Evolutionary conservation across 2,113 vertebrate genomes (phyloP), one percentile per base, ranked within the genome.

Genomic region (Epinephelus lanceolatus): DNA sequence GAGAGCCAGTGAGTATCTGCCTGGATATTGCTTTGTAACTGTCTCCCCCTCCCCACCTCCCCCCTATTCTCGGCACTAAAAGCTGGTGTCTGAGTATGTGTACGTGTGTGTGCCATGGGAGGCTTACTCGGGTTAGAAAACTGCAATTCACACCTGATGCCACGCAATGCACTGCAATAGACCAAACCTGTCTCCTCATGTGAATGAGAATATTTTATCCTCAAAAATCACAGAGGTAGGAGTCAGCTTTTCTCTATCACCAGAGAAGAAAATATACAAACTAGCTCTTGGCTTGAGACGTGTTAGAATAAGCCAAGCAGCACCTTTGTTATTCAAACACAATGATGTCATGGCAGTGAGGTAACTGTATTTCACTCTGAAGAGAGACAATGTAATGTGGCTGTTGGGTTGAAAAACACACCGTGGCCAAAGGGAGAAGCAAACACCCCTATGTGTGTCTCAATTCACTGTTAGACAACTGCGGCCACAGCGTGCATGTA

Each of bases 1-100:
- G 88, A 78, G 89, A 93, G 92, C 81, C 91, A 86, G 74, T 79
- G 86, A 93, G 89, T 91, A 91, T 94, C 92, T 94, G 93, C 86
- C 93, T 89, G 94, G 92, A 93, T 92, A 91, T 93, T 91, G 92
- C 93, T 94, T 94, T 94, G 91, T 93, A 94, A 95, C 94, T 91
- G 91, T 91, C 92, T 80, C 74, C 23, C 65, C 65, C 27, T 17
- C 49, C 49, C 49, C 33, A 1, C 3, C 49, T 5, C 42, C 23
- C 68, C 30, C 77, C 76, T 84, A 93, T 94, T 93, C 91, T 91
- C 87, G 14, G 89, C 92, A 94, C 93, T 94, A 90, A 94, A 93
- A 89, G 84, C 90, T 80, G 75, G 70, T 69, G 78, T 86, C 21
- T 86, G 25, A 45, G 51, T 66, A 59, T 76, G n/a, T 72, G 33